Evolutionary conservation across 1,140 invertebrate genomes (phyloP).

Genomic region (Tetramorium simillimum): DNA sequence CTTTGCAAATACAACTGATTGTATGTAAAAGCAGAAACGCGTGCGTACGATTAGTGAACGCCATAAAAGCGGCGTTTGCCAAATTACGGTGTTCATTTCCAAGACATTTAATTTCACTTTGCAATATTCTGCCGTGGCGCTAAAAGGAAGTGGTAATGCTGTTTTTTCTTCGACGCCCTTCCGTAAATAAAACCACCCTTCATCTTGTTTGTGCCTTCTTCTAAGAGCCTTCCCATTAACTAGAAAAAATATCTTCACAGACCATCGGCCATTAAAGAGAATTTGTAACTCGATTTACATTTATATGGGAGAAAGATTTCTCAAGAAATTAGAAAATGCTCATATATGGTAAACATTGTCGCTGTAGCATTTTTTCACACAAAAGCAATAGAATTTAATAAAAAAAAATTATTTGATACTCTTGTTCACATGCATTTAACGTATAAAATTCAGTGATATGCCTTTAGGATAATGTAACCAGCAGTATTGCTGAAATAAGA

Average conservation of each 20-base stretch:
- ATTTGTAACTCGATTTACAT: constrained; percentile 68
- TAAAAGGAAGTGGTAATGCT: constrained; percentile 37
- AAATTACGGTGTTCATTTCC: neutral
- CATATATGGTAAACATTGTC: neutral
- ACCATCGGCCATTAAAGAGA: constrained; percentile 57
- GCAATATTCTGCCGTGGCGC: neutral
- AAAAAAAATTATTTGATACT: neutral
- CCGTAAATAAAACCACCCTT: constrained; percentile 54
- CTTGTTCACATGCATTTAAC: neutral
- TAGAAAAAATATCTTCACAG: constrained; percentile 66
- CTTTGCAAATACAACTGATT: constrained; percentile 1
- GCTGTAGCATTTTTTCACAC: neutral
- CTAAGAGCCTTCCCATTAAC: constrained; percentile 54
- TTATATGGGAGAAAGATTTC: constrained; percentile 32
- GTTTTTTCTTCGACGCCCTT: constrained; percentile 39
- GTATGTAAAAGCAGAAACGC: neutral
- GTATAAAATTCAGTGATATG: neutral
- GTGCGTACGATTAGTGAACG: neutral
- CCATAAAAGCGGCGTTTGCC: neutral
- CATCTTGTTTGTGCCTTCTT: constrained; percentile 58
- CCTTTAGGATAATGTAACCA: neutral
- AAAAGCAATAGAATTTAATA: neutral
- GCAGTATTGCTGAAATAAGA: constrained; percentile 23
- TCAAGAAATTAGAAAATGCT: neutral
- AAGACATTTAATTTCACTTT: constrained; percentile 41